These are phyloP conservation scores for Cosmia trapezina DNA, from an alignment of 2,888 invertebrate species.

Conservation along the genomic window DNA sequence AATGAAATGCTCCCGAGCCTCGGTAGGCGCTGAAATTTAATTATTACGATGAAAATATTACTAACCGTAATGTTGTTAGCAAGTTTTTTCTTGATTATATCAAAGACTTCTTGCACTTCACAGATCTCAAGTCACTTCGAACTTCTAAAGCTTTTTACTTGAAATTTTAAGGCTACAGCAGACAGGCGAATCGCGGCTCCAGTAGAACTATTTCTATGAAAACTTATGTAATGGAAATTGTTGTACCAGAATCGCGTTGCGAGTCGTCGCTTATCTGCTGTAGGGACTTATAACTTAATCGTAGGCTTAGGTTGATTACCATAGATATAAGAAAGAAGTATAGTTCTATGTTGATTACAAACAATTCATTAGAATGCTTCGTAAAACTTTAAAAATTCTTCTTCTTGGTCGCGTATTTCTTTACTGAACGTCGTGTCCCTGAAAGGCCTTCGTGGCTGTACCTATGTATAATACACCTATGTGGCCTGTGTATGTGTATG, in stretches of 20 bases:
- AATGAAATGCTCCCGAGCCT: conserved; percentile 38
- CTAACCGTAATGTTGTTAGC: neutral
- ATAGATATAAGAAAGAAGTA: too few species aligned
- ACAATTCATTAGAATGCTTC: neutral
- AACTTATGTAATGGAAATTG: too few species aligned
- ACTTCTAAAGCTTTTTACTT: neutral
- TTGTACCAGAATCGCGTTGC: too few species aligned
- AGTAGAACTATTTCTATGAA: too few species aligned
- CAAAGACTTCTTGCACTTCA: neutral
- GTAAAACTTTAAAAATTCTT: neutral
- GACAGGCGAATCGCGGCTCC: too few species aligned
- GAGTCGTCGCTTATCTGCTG: neutral
- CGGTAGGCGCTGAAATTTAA: conserved; percentile 21
- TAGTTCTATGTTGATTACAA: neutral
- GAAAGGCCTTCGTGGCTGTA: neutral
- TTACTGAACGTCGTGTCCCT: neutral
- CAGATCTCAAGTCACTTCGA: conserved; percentile 12
- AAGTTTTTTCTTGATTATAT: neutral
- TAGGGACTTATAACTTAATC: too few species aligned
- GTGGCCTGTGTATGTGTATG: too few species aligned
- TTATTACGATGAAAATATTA: conserved; percentile 33
- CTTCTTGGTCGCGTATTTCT: neutral
- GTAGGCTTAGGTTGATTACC: neutral
- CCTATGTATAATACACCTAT: too few species aligned
- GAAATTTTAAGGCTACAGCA: too few species aligned